These are phyloP conservation scores for Cynaeus angustus DNA, from an alignment of 2,888 invertebrate genomes.

Conservation along the genomic window DNA sequence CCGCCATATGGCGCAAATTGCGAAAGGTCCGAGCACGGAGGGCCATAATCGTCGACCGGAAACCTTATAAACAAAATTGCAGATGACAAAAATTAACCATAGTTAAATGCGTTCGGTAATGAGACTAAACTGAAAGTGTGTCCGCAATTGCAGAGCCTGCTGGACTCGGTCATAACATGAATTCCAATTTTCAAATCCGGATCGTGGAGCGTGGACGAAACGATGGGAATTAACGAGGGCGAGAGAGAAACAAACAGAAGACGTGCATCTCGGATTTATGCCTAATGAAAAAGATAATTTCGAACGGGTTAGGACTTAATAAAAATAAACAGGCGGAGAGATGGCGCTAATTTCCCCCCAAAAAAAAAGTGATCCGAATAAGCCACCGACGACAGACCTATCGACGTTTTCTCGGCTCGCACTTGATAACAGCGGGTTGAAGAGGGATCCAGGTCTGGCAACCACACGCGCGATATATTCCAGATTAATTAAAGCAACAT, in stretches of 20 bases:
- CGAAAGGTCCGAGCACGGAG: constrained; percentile 55
- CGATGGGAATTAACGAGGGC: background rate
- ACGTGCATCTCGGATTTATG: constrained; percentile 58
- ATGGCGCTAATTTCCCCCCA: constrained; percentile 42
- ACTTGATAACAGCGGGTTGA: constrained; percentile 41
- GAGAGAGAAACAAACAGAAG: constrained; percentile 1
- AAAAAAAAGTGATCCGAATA: too few relatives aligned
- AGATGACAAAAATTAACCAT: constrained; percentile 70
- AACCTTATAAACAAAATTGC: constrained; percentile 70
- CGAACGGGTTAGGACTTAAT: constrained; percentile 56
- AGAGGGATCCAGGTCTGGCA: constrained; percentile 38
- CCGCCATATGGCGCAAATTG: constrained; percentile 59
- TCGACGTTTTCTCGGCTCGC: constrained; percentile 14
- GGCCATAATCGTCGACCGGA: constrained; percentile 56
- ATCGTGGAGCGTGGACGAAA: constrained; percentile 59
- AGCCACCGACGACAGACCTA: too few relatives aligned
- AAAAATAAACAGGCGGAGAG: constrained; percentile 58
- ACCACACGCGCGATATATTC: constrained; percentile 70
- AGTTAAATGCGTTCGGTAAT: constrained; percentile 68
- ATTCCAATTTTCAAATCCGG: constrained; percentile 69
- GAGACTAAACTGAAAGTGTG: constrained; percentile 69
- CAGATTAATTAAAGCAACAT: constrained; percentile 73
- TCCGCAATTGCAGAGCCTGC: constrained; percentile 60
- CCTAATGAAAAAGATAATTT: constrained; percentile 61
- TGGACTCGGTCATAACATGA: constrained; percentile 67